These are phyloP conservation scores for Hydropsyche tenuis DNA, from an alignment of 1,140 invertebrate genomes.

Conservation along the genomic window DNA sequence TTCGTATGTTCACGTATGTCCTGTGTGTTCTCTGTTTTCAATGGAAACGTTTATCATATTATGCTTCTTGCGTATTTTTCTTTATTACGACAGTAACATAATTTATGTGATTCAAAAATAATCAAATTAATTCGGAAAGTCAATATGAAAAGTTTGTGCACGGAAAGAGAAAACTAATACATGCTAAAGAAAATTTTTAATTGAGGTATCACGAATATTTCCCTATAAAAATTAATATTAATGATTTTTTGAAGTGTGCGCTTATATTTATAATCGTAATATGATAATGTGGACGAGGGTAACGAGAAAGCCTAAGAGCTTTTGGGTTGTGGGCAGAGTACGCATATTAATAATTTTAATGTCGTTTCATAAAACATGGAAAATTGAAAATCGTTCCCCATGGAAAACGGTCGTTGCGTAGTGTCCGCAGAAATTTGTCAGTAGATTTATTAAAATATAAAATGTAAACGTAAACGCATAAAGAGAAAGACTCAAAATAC, in stretches of 20 bases:
- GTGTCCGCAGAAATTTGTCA: no score
- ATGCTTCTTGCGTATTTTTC: neutral
- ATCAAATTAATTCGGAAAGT: no score
- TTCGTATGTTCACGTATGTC: neutral
- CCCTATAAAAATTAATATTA: no score
- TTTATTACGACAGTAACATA: no score
- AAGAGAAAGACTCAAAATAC: no score
- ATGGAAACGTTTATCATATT: neutral
- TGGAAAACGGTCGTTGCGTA: neutral
- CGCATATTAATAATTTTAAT: conserved; percentile 46
- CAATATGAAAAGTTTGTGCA: no score
- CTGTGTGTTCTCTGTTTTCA: neutral
- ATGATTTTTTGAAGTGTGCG: neutral
- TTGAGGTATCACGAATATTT: no score
- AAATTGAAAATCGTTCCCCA: conserved; percentile 42
- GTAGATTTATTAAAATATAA: no score
- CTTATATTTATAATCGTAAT: conserved; percentile 11
- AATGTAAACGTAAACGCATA: no score
- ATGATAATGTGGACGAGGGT: conserved; percentile 19
- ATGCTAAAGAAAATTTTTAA: no score
- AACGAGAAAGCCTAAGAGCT: conserved; percentile 16
- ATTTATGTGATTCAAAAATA: no score
- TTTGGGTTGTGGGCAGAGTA: conserved; percentile 10
- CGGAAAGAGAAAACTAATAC: no score
- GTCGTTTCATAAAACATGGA: conserved; percentile 41